Evolutionary conservation across 1,140 invertebrate species (phyloP), one percentile per base, ranked within the genome.

Genomic region (Lepidurus packardi): DNA sequence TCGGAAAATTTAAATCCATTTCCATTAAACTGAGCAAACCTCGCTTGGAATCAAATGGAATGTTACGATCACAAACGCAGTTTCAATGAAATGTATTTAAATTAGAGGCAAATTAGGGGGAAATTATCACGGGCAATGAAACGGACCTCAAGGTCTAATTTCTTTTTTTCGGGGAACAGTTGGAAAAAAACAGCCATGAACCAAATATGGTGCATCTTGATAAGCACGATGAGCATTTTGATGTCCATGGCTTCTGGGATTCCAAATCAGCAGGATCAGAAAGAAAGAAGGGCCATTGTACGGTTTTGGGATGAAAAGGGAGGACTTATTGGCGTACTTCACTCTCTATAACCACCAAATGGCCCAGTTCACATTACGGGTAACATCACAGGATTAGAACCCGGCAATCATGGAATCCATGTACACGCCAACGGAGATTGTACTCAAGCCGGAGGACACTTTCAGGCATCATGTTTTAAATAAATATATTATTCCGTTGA

Each of bases 321-420:
- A n/a, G 73, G 65, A 24, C 7, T 78, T 25, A 34, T 13, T 44
- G 78, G 78, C 73, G 44, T 53, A 42, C 73, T 78, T 21, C 5
- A 45, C 6, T 34, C 75, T 13, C 74, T 74, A 21, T 74, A 78
- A 74, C 42, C 10, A 45, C 34, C 73, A 6, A 34, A 73, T 42
- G 76, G 73, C 43, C 84, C 85, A 44, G 86, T 88, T 7, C 82
- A 82, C 43, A 83, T 91, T 13, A 85, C 84, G 1, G 89, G 90
- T 16, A 87, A 88, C 81, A 85, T 91, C 8, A 85, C 83, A 6
- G 90, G 90, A 10, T 80, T 92, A 43, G 83, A 85, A 0, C 84
- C 86, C 4, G 90, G 90, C 6, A 80, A 86, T 79, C 93, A 94
- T 84, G 93, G 92, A 0, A 90, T 94, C 81, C 92, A 94, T 82